Base-by-base conservation (phyloP, 2,113 vertebrate species). In the Scopus umbretta region DNA sequence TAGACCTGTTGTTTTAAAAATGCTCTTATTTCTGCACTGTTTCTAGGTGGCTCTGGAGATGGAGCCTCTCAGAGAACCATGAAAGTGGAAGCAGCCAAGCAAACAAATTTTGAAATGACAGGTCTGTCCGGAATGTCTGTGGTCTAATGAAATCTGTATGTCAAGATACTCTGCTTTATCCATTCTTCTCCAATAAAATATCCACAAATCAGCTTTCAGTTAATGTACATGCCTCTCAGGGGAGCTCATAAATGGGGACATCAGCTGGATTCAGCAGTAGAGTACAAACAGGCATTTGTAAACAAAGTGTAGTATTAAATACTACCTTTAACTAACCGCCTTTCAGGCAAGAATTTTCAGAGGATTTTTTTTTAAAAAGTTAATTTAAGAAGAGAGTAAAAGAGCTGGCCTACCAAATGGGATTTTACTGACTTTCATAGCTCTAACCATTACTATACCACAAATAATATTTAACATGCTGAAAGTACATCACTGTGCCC, bases 101-200 rank as follows among this genome's bases (percentile, higher is more conserved):
- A 94, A 96, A 55, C 21, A 73, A 43, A 50, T 95, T 97, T 94
- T 73, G 91, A 97, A 97, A 84, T 95, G 89, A 92, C 88, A 95
- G 36, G 16, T 90, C 91, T 92, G 42, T 93, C 70, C 71, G 75
- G 21, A 83, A 94, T 36, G 19, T 85, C 55, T 61, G 49, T 68
- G 67, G 71, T 95, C 78, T 96, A 95, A 97, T 66, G 67, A 97
- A 97, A 94, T 91, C 45, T 96, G 70, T 96, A 74, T 94, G 88
- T 86, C 23, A 62, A 83, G 81, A 95, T 74, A 83, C 32, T 85
- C 78, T 93, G 62, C 72, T 52, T 86, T 88, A 80, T 85, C 53
- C 27, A 89, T 38, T 45, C 80, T 81, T 59, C 55, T 93, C 88
- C 83, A 90, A 49, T 86, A 92, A 94, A 96, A 94, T 85, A 95